Base-by-base conservation (phyloP, 2,113 vertebrate genomes). In the Cheirogaleus medius region DNA sequence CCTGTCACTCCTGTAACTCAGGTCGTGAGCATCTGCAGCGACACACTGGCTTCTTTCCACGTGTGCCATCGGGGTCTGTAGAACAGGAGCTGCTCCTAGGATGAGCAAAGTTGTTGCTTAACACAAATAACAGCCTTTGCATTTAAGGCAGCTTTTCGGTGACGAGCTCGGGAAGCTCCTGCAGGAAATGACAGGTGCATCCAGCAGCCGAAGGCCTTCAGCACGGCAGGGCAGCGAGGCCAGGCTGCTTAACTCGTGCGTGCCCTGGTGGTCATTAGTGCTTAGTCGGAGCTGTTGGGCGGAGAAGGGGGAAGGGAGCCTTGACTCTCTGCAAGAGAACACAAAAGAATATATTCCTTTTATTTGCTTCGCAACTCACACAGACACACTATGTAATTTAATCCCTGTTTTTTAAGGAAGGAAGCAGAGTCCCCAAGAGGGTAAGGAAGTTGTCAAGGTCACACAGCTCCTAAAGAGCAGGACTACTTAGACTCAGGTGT, bases 121-220 rank as follows among this genome's bases (percentile, higher is more conserved):
- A 52, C 56, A 77, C 58, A n/a, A 58, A 81, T 54, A 82, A 58
- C 15, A 47, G 27, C 1, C 60, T 66, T 94, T 90, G 44, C 74
- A 49, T 32, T 13, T 34, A 80, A 87, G 92, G 39, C 18, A 68
- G 66, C 23, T 91, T 69, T 68, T 71, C 25, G 23, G 37, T 71
- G 78, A 96, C 64, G 78, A 89, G 52, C 32, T 54, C 73, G 64
- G 77, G 69, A 92, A 71, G 77, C 37, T 34, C 37, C 4, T 37
- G 52, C 4, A 18, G 69, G 84, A 88, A 77, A 37, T 20, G n/a
- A 69, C 47, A 78, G 0, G 1, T 21, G 23, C 32, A 32, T 44
- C 68, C 27, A 1, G 1, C 39, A 76, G 49, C 58, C 42, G 52
- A 87, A 63, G 58, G 25, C 58, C 8, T 47, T 63, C 10, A 12